Base-by-base conservation (phyloP, 2,797 vertebrate species). In the Pseudochirops cupreus region DNA sequence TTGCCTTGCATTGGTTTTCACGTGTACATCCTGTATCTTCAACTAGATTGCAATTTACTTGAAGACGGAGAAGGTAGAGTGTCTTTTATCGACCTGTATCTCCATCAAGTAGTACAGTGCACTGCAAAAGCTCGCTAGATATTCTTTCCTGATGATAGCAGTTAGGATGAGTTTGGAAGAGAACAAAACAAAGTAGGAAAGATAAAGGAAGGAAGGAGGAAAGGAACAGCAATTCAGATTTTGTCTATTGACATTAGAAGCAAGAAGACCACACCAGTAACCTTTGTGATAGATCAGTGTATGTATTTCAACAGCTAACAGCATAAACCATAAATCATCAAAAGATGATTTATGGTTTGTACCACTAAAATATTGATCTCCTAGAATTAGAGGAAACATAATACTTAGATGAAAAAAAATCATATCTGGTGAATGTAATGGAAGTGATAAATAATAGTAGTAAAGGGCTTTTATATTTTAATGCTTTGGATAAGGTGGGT, bases 331-430 rank as follows among this genome's bases (percentile, higher is more conserved):
- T 97, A 94, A 93, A 95, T 91, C 94, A 95, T 94, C 58, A 94
- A 94, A 96, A 28, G 46, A 54, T 96, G 95, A 94, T 95, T 96
- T 93, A 94, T 96, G 96, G 91, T 95, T 97, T 62, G 54, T 97
- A 95, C 95, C 91, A 96, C 95, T 95, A 67, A 74, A 74, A 93
- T 97, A 95, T 95, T 97, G 95, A 97, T 95, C 26, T 95, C 33
- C 91, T 29, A 92, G 82, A 92, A 95, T 97, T 97, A 95, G 96
- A 95, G 92, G 52, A 97, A 97, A 82, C 59, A 95, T 91, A 95
- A 96, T 91, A 58, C 91, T 56, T 95, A 94, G 95, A 93, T 97
- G 96, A 97, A 96, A 95, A 96, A 53, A 29, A 59, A 90, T 89
- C 90, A 92, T 95, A 82, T 29, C 53, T 97, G 91, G 55, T 96